phyloP scores from a whole-genome alignment of 2,797 vertebrate species.

The Argentina silus region DNA sequence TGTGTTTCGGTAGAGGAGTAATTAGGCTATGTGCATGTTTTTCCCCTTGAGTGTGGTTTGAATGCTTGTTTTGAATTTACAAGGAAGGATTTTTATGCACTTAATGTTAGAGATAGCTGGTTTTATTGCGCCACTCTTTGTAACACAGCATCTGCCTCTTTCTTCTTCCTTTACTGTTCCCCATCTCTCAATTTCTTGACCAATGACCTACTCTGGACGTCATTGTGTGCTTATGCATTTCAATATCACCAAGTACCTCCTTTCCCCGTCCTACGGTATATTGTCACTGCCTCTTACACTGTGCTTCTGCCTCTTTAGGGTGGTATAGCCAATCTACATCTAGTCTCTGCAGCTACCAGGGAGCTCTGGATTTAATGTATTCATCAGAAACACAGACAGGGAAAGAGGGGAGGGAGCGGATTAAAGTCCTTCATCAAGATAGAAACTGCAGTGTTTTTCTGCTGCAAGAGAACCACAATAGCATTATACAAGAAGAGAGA shows the following conservation, averaged over 20 bases:
- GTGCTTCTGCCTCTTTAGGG: not conserved
- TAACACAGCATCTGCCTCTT: not conserved
- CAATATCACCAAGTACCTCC: not conserved
- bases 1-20: conserved; percentile 24
- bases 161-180: not conserved
- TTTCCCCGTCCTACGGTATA: not conserved
- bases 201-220: not conserved
- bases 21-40: not conserved
- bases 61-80: not conserved
- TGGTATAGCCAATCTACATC: conserved; percentile 32
- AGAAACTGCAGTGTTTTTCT: conserved; percentile 66
- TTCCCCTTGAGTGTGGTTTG: not conserved
- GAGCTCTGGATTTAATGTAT: conserved; percentile 61
- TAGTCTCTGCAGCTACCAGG: conserved; percentile 48
- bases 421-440: conserved; percentile 61
- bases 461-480: conserved; percentile 53
- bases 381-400: conserved; percentile 57
- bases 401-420: conserved; percentile 50
- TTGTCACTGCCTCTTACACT: not conserved
- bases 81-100: not conserved
- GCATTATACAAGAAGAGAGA: not conserved
- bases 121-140: not conserved
- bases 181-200: not conserved
- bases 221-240: not conserved
- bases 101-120: not conserved